A percentile compares a stretch with the other conserved stretches of the same genome.
phyloP scores from a whole-genome alignment of 2,113 vertebrate species.

The Meleagris gallopavo region DNA sequence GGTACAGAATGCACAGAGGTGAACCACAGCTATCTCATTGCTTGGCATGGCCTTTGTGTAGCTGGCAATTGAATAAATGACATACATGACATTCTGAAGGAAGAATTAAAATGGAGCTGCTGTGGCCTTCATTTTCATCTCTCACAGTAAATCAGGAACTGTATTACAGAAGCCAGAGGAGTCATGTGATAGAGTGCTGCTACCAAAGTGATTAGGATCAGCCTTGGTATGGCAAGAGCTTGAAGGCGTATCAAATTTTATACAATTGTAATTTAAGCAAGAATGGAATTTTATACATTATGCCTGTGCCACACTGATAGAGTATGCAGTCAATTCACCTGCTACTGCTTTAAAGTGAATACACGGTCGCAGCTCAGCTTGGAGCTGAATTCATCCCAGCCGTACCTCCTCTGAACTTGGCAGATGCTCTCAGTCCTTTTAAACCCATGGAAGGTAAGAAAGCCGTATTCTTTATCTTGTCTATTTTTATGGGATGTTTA shows the following conservation, averaged over 20 bases:
- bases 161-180: background rate
- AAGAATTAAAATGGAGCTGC: background rate
- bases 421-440: constrained; percentile 3
- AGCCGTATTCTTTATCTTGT: background rate
- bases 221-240: background rate
- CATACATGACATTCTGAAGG: background rate
- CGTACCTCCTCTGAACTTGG: background rate
- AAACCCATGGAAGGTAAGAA: constrained; percentile 21
- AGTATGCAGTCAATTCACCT: background rate
- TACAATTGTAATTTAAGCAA: background rate
- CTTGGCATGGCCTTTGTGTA: background rate
- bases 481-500: background rate
- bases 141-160: background rate
- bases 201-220: background rate
- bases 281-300: background rate
- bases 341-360: background rate
- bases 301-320: background rate
- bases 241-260: background rate
- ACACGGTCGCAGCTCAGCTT: background rate
- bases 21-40: background rate
- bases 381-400: background rate
- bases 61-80: background rate
- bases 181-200: background rate
- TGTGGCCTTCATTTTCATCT: background rate
- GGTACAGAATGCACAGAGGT: background rate